Evolutionary conservation across 2,113 vertebrate species (phyloP).

Genomic region (Dendrocopos noguchii): DNA sequence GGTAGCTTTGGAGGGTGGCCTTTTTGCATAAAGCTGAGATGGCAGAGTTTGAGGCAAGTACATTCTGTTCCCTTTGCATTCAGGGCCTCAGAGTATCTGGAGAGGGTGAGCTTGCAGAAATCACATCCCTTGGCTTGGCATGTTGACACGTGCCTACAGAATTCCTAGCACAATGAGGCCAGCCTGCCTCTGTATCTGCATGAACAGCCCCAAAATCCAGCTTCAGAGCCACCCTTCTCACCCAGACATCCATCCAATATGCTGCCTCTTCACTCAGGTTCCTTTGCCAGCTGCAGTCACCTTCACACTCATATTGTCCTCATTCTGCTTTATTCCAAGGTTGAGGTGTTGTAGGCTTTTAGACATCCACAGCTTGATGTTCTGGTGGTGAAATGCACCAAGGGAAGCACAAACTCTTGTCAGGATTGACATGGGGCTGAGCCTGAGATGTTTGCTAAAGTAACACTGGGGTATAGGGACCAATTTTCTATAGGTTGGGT

Average conservation of each 20-base stretch:
- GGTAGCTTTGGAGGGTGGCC: background rate
- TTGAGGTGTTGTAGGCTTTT: rapidly evolving
- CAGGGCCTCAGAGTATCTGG: background rate
- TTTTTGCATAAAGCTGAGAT: background rate
- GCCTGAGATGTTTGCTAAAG: background rate
- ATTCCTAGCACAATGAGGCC: rapidly evolving
- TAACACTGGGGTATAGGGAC: background rate
- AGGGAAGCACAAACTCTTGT: rapidly evolving
- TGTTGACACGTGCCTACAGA: rapidly evolving
- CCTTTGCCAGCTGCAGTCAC: background rate
- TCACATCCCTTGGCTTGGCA: rapidly evolving
- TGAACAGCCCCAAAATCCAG: rapidly evolving
- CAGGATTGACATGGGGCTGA: background rate
- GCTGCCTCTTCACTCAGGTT: background rate
- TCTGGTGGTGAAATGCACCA: rapidly evolving
- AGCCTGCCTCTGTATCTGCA: rapidly evolving
- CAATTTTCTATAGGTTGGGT: background rate
- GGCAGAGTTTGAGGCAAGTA: rapidly evolving
- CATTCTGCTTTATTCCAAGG: rapidly evolving
- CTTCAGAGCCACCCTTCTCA: background rate
- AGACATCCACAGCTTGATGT: rapidly evolving
- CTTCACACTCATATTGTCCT: background rate
- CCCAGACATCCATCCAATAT: rapidly evolving
- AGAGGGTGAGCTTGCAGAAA: background rate
- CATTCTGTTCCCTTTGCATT: background rate